phyloP scores from a whole-genome alignment of 2,797 vertebrate genomes.

The Spinus olivaceus region DNA sequence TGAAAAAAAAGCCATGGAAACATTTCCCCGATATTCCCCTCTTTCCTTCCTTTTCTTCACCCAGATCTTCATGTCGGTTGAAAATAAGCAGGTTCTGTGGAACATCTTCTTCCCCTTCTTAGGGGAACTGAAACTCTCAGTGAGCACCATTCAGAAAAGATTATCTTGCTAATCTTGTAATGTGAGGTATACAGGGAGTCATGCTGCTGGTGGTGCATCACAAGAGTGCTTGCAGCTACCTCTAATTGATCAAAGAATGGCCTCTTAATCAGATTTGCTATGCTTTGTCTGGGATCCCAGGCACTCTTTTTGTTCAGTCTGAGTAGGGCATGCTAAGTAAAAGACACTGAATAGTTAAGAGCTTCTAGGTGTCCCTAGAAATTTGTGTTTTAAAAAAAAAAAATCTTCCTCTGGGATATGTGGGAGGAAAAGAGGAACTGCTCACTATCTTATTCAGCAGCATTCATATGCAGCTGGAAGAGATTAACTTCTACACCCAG shows the following conservation, averaged over 20 bases:
- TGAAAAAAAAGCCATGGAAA: neutral
- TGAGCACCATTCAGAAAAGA: conserved; percentile 13
- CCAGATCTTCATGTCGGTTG: neutral
- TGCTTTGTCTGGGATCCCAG: neutral
- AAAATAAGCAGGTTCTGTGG: conserved; percentile 7
- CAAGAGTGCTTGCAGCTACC: conserved; percentile 18
- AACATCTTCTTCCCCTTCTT: neutral
- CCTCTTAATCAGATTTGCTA: conserved; percentile 47
- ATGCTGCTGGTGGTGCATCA: neutral
- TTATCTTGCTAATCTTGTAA: conserved; percentile 41
- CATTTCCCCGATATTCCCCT: neutral
- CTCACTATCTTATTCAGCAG: conserved; percentile 34
- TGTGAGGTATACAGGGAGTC: neutral
- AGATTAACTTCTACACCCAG: conserved; percentile 40
- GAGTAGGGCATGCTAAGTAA: neutral
- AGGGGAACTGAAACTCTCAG: conserved; percentile 6
- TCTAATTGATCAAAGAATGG: conserved; percentile 50
- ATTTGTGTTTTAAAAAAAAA: neutral
- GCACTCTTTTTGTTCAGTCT: neutral
- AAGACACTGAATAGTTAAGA: conserved; percentile 11
- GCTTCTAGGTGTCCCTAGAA: conserved; percentile 25
- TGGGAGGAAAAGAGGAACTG: conserved; percentile 32
- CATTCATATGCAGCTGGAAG: conserved; percentile 51
- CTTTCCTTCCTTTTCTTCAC: neutral
- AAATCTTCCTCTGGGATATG: neutral